phyloP scores from a whole-genome alignment of 2,113 vertebrate genomes.

The Mobula birostris region DNA sequence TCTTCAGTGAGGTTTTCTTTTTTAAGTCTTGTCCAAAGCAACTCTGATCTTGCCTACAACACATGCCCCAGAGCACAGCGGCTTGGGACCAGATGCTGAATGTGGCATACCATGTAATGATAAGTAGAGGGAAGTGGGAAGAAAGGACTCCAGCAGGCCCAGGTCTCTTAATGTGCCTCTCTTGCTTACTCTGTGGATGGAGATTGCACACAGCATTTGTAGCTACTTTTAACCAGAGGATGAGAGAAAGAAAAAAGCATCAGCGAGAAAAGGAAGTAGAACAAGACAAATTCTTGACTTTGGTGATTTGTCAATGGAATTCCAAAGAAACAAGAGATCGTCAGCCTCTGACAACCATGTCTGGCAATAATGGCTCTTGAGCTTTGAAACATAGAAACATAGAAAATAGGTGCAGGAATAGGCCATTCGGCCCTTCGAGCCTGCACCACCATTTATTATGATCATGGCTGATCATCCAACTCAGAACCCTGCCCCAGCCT shows the following conservation, averaged over 20 bases:
- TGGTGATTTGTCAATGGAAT: background rate
- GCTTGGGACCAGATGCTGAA: background rate
- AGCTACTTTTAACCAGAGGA: background rate
- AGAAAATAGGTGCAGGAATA: no score
- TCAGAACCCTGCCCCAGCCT: no score
- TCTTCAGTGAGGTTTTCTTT: background rate
- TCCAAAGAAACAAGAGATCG: background rate
- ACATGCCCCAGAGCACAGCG: no score
- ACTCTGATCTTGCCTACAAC: background rate
- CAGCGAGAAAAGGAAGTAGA: background rate
- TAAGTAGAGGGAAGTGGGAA: background rate
- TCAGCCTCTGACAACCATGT: background rate
- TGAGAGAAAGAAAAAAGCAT: background rate
- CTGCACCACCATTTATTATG: no score
- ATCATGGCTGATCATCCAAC: no score
- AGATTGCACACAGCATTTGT: no score
- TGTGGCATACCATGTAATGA: background rate
- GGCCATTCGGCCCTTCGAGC: no score
- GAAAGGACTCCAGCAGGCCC: background rate
- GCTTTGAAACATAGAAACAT: no score
- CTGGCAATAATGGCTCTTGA: background rate
- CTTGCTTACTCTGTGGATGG: background rate
- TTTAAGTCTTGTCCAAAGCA: background rate
- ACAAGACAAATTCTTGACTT: background rate
- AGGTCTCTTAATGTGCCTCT: background rate